phyloP scores from a whole-genome alignment of 2,888 invertebrate species.

The Ptilodon capucinus region DNA sequence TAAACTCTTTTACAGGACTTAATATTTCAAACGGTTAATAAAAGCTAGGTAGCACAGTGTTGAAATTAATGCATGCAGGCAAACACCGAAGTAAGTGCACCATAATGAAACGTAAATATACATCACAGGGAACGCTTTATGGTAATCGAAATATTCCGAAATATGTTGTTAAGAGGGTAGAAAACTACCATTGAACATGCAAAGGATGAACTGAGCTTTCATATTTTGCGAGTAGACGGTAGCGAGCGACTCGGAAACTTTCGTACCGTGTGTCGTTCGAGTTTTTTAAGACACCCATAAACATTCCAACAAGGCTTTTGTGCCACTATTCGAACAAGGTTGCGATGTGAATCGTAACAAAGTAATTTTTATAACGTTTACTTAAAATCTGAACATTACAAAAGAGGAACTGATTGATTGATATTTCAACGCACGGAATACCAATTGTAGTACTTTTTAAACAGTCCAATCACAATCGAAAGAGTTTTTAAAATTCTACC shows the following conservation, averaged over 20 bases:
- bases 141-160: conserved; percentile 83
- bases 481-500: too few relatives aligned
- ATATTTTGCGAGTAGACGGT: conserved; percentile 71
- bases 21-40: conserved; percentile 20
- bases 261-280: conserved; percentile 62
- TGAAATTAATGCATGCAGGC: conserved; percentile 65
- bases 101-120: conserved; percentile 72
- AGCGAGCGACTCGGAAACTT: conserved; percentile 69
- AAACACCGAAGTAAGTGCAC: conserved; percentile 49
- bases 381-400: background rate
- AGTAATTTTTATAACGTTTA: conserved; percentile 61
- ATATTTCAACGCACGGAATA: too few relatives aligned
- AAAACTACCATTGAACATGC: conserved; percentile 80
- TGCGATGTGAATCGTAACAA: conserved; percentile 55
- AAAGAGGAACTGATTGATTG: too few relatives aligned
- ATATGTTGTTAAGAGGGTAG: conserved; percentile 80
- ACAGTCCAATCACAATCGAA: too few relatives aligned
- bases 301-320: conserved; percentile 66
- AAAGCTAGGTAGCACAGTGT: conserved; percentile 39
- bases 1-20: background rate
- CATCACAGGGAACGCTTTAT: conserved; percentile 80
- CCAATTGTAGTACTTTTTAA: too few relatives aligned
- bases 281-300: conserved; percentile 72
- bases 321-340: conserved; percentile 58
- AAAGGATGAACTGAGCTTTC: conserved; percentile 78